Conservation (phyloP, 2,888 invertebrate genomes). For the Stramonita haemastoma region DNA sequence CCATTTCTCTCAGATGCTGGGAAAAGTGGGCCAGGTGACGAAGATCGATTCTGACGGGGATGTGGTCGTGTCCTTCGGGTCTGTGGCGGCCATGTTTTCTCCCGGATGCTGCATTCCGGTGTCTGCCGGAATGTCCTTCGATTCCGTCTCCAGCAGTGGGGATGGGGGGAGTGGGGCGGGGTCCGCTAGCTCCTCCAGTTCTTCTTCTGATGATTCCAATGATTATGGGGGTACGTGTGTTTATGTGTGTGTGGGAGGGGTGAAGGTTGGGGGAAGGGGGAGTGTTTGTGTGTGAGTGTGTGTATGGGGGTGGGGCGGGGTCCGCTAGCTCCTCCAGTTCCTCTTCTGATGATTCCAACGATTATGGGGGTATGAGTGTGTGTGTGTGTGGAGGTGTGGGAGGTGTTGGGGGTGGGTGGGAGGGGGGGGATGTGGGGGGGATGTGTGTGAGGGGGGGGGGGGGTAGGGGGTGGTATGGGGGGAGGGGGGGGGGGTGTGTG, state of each 20-base stretch:
- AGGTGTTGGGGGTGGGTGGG: too few species aligned
- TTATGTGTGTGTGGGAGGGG: background rate
- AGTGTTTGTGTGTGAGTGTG: background rate
- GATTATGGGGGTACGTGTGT: constrained; percentile 25
- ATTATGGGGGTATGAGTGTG: too few species aligned
- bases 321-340: background rate
- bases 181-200: background rate
- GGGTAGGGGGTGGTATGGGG: too few species aligned
- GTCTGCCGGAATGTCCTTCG: background rate
- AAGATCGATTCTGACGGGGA: constrained; percentile 41
- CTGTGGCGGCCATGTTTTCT: constrained; percentile 20
- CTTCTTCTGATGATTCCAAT: background rate
- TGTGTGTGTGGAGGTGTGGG: too few species aligned
- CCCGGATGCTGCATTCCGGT: constrained; percentile 39
- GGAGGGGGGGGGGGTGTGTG: too few species aligned
- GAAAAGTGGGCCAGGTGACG: constrained; percentile 44
- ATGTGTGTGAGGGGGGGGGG: too few species aligned
- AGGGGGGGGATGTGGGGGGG: too few species aligned
- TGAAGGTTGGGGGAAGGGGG: background rate
- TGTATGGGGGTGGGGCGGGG: background rate
- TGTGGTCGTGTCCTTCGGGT: constrained; percentile 41
- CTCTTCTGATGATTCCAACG: background rate
- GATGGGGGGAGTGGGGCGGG: background rate
- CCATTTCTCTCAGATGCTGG: constrained; percentile 30
- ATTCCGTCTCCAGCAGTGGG: background rate